Conservation (phyloP, 2,888 invertebrate species). For the Criorhina ranunculi region DNA sequence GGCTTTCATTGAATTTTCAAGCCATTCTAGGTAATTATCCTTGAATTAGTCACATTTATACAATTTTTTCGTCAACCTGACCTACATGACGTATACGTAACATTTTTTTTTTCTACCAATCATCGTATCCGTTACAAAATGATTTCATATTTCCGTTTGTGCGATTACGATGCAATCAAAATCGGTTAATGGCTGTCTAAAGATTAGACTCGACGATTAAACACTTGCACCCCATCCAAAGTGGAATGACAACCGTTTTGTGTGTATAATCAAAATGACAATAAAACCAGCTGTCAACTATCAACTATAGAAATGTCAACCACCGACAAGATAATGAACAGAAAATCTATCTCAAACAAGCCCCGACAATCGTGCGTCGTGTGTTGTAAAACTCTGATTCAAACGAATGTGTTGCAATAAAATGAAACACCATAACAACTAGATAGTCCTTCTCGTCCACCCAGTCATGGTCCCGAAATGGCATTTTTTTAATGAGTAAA, state of each 20-base stretch:
- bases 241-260: conserved; percentile 28
- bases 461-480: not conserved
- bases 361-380: not conserved
- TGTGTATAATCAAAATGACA: conserved; percentile 37
- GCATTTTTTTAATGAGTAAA: conserved; percentile 27
- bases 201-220: conserved; percentile 18
- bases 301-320: conserved; percentile 35
- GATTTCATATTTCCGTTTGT: conserved; percentile 1
- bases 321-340: conserved; percentile 23
- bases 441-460: not conserved
- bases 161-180: not conserved
- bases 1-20: too few species aligned
- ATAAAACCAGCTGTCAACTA: conserved; percentile 49
- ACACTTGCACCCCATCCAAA: not conserved
- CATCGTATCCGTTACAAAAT: not conserved
- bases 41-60: too few species aligned
- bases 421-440: not conserved
- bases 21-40: too few species aligned
- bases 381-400: not conserved
- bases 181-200: conserved; percentile 17
- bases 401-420: conserved; percentile 21
- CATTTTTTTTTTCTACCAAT: conserved; percentile 3
- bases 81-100: conserved; percentile 45
- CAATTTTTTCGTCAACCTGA: not conserved
- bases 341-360: conserved; percentile 23